Percentiles rank a stretch among this genome's conserved stretches.
Conservation (phyloP, 1,140 invertebrate species). For the Zaprionus kolodkinae region DNA sequence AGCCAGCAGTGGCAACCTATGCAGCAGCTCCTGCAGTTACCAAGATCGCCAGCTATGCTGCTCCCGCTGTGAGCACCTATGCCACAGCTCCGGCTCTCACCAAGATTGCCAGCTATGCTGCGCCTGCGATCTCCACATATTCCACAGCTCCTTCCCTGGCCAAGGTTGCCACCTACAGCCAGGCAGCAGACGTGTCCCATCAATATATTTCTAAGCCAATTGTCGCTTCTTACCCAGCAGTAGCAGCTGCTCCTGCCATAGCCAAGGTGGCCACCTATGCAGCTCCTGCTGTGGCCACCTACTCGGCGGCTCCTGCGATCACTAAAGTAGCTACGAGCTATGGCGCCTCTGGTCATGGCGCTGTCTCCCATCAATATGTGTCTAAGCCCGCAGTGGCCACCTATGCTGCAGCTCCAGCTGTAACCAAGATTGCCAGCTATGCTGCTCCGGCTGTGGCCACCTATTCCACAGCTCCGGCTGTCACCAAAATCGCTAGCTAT, state of each 20-base stretch:
- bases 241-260: constrained; percentile 38
- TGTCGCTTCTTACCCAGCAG: constrained; percentile 41
- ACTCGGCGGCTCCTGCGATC: constrained; percentile 39
- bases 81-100: constrained; percentile 46
- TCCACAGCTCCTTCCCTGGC: constrained; percentile 34
- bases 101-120: constrained; percentile 49
- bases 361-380: constrained; percentile 64
- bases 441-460: constrained; percentile 47
- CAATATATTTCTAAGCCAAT: constrained; percentile 68
- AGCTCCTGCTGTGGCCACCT: constrained; percentile 42
- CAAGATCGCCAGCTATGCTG: constrained; percentile 41
- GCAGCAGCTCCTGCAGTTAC: constrained; percentile 47
- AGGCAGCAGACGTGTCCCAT: constrained; percentile 65
- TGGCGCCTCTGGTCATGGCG: constrained; percentile 41
- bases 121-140: constrained; percentile 44
- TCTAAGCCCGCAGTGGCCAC: constrained; percentile 56
- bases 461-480: constrained; percentile 14
- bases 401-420: constrained; percentile 30
- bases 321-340: constrained; percentile 47
- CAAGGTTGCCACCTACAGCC: constrained; percentile 47
- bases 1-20: constrained; percentile 45
- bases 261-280: constrained; percentile 46
- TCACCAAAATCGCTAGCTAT: constrained; percentile 29
- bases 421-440: constrained; percentile 39
- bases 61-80: constrained; percentile 46